These are phyloP conservation scores for Enteromius treurensis DNA, from an alignment of 2,797 vertebrate species.

Conservation along the genomic window DNA sequence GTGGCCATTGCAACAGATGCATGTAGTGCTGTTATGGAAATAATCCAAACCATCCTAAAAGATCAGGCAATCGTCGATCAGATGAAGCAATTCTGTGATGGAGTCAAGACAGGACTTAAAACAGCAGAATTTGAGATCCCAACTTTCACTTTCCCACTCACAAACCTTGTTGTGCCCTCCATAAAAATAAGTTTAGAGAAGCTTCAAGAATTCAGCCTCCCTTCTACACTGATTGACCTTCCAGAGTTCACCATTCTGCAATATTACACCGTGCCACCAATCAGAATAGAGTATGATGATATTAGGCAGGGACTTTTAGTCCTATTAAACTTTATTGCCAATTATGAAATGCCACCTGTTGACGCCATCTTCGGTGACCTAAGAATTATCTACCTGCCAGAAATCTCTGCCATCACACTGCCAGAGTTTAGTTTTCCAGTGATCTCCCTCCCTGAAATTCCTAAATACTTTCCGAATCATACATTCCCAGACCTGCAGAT, in stretches of 20 bases:
- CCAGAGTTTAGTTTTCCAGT: conserved; percentile 82
- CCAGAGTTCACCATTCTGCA: conserved; percentile 86
- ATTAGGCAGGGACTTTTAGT: conserved; percentile 82
- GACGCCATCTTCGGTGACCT: conserved; percentile 82
- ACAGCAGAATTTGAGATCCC: conserved; percentile 80
- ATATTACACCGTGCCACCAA: conserved; percentile 77
- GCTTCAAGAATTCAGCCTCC: conserved; percentile 78
- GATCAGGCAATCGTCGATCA: conserved; percentile 75
- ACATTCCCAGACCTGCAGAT: conserved; percentile 74
- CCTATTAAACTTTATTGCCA: conserved; percentile 83
- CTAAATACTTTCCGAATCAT: conserved; percentile 80
- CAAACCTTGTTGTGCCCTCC: conserved; percentile 84
- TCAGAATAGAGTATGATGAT: conserved; percentile 82
- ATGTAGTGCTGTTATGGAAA: conserved; percentile 55
- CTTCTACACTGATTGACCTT: conserved; percentile 78
- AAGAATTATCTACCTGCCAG: conserved; percentile 76
- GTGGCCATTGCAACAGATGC: conserved; percentile 64
- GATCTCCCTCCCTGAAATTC: conserved; percentile 82
- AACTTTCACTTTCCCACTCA: conserved; percentile 85
- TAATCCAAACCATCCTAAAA: conserved; percentile 46
- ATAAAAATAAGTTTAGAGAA: conserved; percentile 77
- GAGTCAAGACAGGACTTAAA: conserved; percentile 76
- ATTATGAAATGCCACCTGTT: conserved; percentile 75
- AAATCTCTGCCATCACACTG: conserved; percentile 79
- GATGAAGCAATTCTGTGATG: conserved; percentile 69